These are phyloP conservation scores for Morpho deidamia DNA, from an alignment of 2,888 invertebrate genomes.

Conservation along the genomic window DNA sequence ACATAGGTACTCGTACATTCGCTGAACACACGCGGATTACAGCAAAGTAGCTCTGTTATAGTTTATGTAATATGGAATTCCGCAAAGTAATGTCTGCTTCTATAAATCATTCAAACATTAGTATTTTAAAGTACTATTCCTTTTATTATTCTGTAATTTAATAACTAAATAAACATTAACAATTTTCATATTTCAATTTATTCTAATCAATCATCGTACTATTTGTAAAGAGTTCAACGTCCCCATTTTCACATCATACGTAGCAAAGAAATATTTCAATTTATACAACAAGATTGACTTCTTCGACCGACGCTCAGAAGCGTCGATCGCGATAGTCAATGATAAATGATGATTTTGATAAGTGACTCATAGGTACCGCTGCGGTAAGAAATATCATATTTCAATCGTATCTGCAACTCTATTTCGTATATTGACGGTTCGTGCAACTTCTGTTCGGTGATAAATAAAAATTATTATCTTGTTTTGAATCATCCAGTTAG, in stretches of 20 bases:
- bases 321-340: constrained; percentile 57
- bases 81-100: no score
- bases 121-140: no score
- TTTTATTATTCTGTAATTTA: no score
- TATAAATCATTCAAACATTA: no score
- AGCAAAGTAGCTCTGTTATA: no score
- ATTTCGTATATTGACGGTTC: constrained; percentile 35
- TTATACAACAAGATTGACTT: constrained; percentile 46
- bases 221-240: constrained; percentile 3
- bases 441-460: constrained; percentile 32
- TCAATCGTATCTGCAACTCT: constrained; percentile 40
- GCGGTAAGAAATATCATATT: constrained; percentile 44
- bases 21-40: no score
- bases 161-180: no score
- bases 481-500: constrained; percentile 16
- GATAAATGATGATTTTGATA: constrained; percentile 56
- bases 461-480: constrained; percentile 27
- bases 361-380: constrained; percentile 39
- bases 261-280: constrained; percentile 30
- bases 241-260: constrained; percentile 4
- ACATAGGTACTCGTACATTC: no score
- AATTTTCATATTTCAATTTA: no score
- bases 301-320: constrained; percentile 41
- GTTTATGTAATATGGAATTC: no score
- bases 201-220: neutral